Evolutionary conservation across 2,888 invertebrate genomes (phyloP).

Genomic region (Cataglyphis cursor): DNA sequence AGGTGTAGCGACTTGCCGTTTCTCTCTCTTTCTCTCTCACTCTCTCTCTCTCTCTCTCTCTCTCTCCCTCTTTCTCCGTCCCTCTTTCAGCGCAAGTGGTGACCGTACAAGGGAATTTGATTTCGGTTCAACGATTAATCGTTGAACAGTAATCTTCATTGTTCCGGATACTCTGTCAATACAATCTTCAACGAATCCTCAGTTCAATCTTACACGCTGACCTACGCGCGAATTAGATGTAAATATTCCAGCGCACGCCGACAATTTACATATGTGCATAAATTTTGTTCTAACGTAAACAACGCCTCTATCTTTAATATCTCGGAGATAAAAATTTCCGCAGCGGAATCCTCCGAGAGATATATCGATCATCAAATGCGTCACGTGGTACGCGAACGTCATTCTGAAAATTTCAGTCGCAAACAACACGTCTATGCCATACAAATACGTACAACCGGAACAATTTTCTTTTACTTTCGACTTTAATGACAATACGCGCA

Average conservation of each 20-base stretch:
- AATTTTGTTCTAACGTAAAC: not conserved
- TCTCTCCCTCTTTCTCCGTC: not conserved
- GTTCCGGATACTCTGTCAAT: conserved; percentile 33
- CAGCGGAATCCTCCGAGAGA: not conserved
- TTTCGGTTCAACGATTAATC: conserved; percentile 46
- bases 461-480: conserved; percentile 37
- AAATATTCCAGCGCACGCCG: conserved; percentile 20
- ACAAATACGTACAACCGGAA: not conserved
- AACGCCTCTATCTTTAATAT: not conserved
- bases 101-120: conserved; percentile 33
- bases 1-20: conserved; percentile 40
- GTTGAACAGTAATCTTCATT: conserved; percentile 46
- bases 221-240: conserved; percentile 37
- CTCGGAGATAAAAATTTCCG: conserved; percentile 8
- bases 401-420: conserved; percentile 4
- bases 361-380: conserved; percentile 10
- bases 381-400: conserved; percentile 8
- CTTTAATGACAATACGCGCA: conserved; percentile 35
- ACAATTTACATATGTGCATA: not conserved
- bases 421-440: not conserved
- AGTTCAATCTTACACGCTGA: conserved; percentile 30
- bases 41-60: not conserved
- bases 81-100: not conserved
- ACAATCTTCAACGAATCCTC: conserved; percentile 2
- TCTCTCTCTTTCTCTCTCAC: conserved; percentile 4